phyloP scores from a whole-genome alignment of 1,140 invertebrate genomes.

The Calycopis cecrops region DNA sequence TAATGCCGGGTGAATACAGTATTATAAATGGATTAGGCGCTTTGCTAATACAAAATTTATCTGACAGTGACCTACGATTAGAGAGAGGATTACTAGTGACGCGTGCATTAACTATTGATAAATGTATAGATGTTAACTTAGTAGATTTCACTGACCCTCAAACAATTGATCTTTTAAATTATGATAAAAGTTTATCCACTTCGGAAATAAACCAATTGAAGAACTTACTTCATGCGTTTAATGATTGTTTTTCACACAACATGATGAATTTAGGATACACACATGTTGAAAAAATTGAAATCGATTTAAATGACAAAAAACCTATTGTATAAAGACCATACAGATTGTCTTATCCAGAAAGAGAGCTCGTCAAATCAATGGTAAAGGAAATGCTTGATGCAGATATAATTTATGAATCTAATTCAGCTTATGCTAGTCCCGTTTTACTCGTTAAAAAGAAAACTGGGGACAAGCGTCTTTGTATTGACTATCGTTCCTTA shows the following conservation, averaged over 20 bases:
- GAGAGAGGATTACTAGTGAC: neutral
- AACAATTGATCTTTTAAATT: no score
- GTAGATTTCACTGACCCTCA: no score
- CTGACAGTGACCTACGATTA: neutral
- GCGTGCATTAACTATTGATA: neutral
- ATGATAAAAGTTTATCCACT: no score
- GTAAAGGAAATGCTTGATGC: constrained; percentile 1
- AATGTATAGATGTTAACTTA: no score
- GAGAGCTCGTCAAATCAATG: neutral
- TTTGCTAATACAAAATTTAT: constrained; percentile 18
- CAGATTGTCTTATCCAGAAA: neutral
- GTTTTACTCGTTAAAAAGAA: neutral
- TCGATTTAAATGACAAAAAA: neutral
- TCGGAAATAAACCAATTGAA: neutral
- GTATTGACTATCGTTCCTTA: neutral
- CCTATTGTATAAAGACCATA: constrained; percentile 7
- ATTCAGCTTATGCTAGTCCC: neutral
- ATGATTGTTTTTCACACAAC: constrained; percentile 6
- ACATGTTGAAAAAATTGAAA: constrained; percentile 6
- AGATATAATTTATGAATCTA: neutral
- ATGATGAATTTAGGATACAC: constrained; percentile 8
- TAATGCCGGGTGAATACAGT: constrained; percentile 25
- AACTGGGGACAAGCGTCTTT: neutral
- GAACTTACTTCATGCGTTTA: neutral
- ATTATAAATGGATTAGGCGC: constrained; percentile 16